Percentiles rank a stretch among this genome's conserved stretches.
phyloP scores from a whole-genome alignment of 1,140 invertebrate species.

The Octopus sinensis region DNA sequence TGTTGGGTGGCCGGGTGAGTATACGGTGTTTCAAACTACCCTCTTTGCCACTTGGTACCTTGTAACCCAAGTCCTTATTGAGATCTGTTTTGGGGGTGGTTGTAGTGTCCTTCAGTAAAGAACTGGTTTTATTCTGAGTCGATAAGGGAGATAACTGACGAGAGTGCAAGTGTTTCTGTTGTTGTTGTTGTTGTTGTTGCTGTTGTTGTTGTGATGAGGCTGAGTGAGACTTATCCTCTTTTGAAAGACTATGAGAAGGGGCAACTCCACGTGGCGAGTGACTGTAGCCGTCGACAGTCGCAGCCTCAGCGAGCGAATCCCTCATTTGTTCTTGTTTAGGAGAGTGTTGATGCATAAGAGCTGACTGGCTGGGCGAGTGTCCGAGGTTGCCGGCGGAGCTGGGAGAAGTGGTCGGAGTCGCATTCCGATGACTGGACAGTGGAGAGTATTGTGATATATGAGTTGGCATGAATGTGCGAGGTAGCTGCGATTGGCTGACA shows the following conservation, averaged over 20 bases:
- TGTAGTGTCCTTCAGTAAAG: constrained; percentile 21
- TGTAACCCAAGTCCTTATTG: constrained; percentile 33
- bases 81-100: constrained; percentile 20
- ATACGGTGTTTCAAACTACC: constrained; percentile 57
- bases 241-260: constrained; percentile 12
- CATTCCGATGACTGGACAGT: constrained; percentile 20
- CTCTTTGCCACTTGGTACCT: constrained; percentile 53
- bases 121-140: constrained; percentile 13
- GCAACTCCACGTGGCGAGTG: background rate
- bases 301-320: constrained; percentile 11
- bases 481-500: constrained; percentile 43
- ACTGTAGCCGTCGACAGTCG: constrained; percentile 21
- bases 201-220: constrained; percentile 15
- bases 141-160: constrained; percentile 25
- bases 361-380: constrained; percentile 17
- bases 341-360: constrained; percentile 10
- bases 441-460: constrained; percentile 28
- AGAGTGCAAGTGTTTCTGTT: constrained; percentile 20
- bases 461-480: constrained; percentile 33
- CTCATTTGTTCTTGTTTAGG: constrained; percentile 15
- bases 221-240: constrained; percentile 15
- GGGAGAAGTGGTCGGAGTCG: constrained; percentile 27
- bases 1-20: constrained; percentile 52
- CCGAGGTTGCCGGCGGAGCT: constrained; percentile 16
- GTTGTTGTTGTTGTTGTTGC: constrained; percentile 13